These are phyloP conservation scores for Polymixis lichenea DNA, from an alignment of 2,888 invertebrate genomes.

Conservation along the genomic window DNA sequence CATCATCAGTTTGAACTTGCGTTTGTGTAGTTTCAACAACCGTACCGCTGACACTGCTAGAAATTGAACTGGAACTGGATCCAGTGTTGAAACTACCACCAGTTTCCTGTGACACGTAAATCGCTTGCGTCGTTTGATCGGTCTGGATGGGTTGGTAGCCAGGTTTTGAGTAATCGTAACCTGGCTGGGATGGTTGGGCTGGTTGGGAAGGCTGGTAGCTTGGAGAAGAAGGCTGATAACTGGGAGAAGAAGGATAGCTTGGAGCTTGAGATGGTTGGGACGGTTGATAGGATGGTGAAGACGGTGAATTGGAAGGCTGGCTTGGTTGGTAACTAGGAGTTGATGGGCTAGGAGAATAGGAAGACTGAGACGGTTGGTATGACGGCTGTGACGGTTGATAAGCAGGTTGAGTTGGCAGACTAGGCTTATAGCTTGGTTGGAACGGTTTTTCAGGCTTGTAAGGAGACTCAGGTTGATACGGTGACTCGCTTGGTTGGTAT, in stretches of 20 bases:
- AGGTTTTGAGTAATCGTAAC: slow-evolving; percentile 68
- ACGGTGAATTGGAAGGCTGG: slow-evolving; percentile 62
- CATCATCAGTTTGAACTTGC: slow-evolving; percentile 85
- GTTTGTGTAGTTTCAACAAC: slow-evolving; percentile 56
- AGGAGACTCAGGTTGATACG: slow-evolving; percentile 47
- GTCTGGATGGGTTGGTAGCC: slow-evolving; percentile 67
- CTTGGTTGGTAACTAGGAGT: slow-evolving; percentile 67
- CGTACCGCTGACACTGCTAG: slow-evolving; percentile 34
- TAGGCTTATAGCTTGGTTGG: slow-evolving; percentile 61
- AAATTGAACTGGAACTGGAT: slow-evolving; percentile 38
- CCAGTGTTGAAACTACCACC: slow-evolving; percentile 35
- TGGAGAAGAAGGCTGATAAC: slow-evolving; percentile 54
- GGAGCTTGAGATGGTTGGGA: slow-evolving; percentile 70
- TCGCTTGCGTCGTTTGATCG: slow-evolving; percentile 60
- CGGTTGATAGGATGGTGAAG: slow-evolving; percentile 69
- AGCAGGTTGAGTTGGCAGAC: slow-evolving; percentile 59
- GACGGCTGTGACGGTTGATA: slow-evolving; percentile 65
- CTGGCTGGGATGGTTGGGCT: slow-evolving; percentile 45
- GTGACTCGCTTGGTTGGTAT: slow-evolving; percentile 66
- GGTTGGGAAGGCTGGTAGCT: slow-evolving; percentile 66
- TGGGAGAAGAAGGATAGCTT: slow-evolving; percentile 59
- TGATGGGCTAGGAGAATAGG: slow-evolving; percentile 75
- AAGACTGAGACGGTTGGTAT: slow-evolving; percentile 71
- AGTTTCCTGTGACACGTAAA: slow-evolving; percentile 39
- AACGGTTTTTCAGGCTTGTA: slow-evolving; percentile 60